A percentile compares a stretch with the other conserved stretches of the same genome.
Evolutionary conservation across 2,113 vertebrate species (phyloP).

Genomic region (Cyprinus carpio): DNA sequence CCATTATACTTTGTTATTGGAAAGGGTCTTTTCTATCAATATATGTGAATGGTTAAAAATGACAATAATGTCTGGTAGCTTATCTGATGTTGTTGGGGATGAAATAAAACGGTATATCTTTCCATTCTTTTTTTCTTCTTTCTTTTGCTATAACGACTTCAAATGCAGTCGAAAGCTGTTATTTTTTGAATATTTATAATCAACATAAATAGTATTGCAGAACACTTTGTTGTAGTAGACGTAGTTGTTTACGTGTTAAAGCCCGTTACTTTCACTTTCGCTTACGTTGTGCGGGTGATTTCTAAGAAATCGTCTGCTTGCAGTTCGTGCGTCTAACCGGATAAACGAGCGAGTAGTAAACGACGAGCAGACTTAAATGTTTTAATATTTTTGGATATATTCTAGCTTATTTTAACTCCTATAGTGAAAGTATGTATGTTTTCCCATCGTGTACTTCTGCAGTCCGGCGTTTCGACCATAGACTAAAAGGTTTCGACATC

Average conservation of each 20-base stretch:
- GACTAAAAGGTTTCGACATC: background rate
- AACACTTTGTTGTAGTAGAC: background rate
- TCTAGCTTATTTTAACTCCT: background rate
- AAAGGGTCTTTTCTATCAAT: conserved; percentile 9
- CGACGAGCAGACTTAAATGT: background rate
- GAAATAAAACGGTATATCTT: conserved; percentile 19
- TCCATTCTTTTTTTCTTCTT: background rate
- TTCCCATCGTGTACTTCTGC: too few species aligned
- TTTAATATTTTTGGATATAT: background rate
- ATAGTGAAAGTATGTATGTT: background rate
- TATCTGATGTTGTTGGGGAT: background rate
- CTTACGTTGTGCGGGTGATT: background rate
- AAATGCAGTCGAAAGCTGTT: background rate
- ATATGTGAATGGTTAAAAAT: background rate
- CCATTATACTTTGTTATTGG: background rate
- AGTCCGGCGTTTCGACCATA: background rate
- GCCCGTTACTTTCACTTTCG: conserved; percentile 20
- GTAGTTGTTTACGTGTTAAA: background rate
- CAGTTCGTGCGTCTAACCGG: background rate
- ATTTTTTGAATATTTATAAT: background rate
- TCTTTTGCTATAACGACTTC: background rate
- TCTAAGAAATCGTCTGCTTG: background rate
- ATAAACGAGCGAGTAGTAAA: background rate
- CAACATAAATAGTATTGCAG: background rate
- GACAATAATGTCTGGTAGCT: background rate